phyloP scores from a whole-genome alignment of 1,140 invertebrate genomes.

The Pinna nobilis region DNA sequence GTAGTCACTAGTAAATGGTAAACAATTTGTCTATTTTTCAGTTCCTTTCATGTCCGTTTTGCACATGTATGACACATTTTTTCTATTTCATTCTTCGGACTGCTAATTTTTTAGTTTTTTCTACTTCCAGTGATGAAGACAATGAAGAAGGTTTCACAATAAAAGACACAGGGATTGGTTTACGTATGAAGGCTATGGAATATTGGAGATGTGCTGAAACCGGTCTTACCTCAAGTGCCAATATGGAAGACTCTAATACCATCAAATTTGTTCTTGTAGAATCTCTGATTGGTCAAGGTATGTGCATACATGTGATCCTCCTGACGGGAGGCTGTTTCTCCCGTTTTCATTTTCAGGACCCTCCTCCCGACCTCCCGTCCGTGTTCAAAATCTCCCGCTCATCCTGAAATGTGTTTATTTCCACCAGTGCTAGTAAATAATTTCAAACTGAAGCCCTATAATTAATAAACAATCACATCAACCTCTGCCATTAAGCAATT shows the following conservation, averaged over 20 bases:
- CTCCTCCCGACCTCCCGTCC: too few species aligned
- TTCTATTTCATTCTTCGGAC: neutral
- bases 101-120: neutral
- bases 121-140: constrained; percentile 62
- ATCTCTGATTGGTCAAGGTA: constrained; percentile 74
- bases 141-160: constrained; percentile 74
- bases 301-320: too few species aligned
- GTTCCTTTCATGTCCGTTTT: neutral
- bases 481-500: neutral
- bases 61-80: neutral
- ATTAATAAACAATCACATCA: neutral
- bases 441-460: neutral
- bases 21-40: neutral
- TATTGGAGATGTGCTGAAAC: constrained; percentile 78
- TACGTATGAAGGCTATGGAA: constrained; percentile 76
- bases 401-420: too few species aligned
- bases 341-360: too few species aligned
- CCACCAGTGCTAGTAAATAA: too few species aligned
- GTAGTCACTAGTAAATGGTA: neutral
- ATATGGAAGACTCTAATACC: constrained; percentile 32
- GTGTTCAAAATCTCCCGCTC: too few species aligned
- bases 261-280: constrained; percentile 77
- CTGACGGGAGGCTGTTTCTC: too few species aligned
- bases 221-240: constrained; percentile 55
- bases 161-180: constrained; percentile 61